phyloP scores from a whole-genome alignment of 2,113 vertebrate species.

The Coptodon rendalli region DNA sequence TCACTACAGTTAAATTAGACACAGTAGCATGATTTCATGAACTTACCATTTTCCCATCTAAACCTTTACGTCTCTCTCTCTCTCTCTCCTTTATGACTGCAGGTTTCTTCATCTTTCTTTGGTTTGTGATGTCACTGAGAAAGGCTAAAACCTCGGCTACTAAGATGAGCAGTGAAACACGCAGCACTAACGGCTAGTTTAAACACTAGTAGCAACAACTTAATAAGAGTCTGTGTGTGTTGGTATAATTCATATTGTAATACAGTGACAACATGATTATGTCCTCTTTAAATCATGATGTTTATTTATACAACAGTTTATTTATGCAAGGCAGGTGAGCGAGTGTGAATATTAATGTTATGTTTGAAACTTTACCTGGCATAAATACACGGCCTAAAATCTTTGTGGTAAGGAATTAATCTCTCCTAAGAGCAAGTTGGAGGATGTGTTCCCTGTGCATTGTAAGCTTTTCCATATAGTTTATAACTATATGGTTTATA shows the following conservation, averaged over 20 bases:
- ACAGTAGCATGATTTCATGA: not conserved
- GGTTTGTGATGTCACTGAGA: constrained; percentile 15
- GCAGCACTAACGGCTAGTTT: not conserved
- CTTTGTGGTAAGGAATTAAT: not conserved
- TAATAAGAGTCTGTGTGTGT: not conserved
- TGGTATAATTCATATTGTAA: not conserved
- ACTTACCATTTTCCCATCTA: not conserved
- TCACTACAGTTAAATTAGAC: not conserved
- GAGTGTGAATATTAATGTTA: not conserved
- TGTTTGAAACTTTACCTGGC: not conserved
- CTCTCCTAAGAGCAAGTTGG: not conserved
- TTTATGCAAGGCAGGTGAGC: not conserved
- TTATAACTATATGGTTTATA: not conserved
- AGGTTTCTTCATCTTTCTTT: constrained; percentile 55
- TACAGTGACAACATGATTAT: not conserved
- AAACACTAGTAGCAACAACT: not conserved
- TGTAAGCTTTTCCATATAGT: not conserved
- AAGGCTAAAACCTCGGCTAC: not conserved
- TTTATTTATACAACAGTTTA: not conserved
- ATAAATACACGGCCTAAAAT: not conserved
- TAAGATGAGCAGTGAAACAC: not conserved
- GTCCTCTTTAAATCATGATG: not conserved
- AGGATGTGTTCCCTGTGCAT: rapidly evolving
- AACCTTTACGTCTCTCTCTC: not conserved
- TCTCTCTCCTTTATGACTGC: not conserved